Percentiles rank a stretch among this genome's conserved stretches.
These are phyloP conservation scores for Aix galericulata DNA, from an alignment of 2,113 vertebrate genomes.

Conservation along the genomic window DNA sequence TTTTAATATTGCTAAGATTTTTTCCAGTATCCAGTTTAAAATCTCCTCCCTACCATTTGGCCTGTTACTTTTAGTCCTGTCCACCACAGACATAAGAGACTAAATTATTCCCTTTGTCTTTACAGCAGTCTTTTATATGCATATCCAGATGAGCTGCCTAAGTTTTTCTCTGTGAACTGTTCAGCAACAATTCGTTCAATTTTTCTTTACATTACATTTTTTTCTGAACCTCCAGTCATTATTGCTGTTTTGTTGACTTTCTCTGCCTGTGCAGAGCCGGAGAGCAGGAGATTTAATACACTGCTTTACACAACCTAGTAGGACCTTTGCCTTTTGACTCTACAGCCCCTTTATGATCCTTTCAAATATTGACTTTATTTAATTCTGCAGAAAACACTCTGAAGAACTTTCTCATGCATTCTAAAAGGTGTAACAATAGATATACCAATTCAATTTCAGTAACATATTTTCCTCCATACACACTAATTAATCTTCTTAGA, in stretches of 20 bases:
- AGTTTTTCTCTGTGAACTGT: not conserved
- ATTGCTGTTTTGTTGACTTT: not conserved
- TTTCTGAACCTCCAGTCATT: not conserved
- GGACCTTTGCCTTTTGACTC: not conserved
- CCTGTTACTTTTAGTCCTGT: not conserved
- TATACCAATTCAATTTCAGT: not conserved
- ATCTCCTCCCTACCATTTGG: fast-evolving
- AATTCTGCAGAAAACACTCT: not conserved
- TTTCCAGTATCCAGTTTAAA: not conserved
- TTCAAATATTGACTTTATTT: not conserved
- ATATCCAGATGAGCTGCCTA: not conserved
- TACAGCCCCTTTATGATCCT: not conserved
- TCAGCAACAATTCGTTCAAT: not conserved
- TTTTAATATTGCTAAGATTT: not conserved
- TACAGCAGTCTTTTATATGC: not conserved
- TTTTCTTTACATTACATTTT: not conserved
- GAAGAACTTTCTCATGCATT: not conserved
- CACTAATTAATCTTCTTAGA: not conserved
- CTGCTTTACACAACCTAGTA: not conserved
- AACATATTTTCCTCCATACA: not conserved
- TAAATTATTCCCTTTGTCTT: not conserved
- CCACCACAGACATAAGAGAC: not conserved
- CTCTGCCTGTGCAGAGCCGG: not conserved
- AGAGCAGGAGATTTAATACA: not conserved
- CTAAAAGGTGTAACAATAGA: not conserved